A percentile compares a stretch with the other conserved stretches of the same genome.
Evolutionary conservation across 2,797 vertebrate species (phyloP).

Genomic region (Oreonectes daqikongensis): DNA sequence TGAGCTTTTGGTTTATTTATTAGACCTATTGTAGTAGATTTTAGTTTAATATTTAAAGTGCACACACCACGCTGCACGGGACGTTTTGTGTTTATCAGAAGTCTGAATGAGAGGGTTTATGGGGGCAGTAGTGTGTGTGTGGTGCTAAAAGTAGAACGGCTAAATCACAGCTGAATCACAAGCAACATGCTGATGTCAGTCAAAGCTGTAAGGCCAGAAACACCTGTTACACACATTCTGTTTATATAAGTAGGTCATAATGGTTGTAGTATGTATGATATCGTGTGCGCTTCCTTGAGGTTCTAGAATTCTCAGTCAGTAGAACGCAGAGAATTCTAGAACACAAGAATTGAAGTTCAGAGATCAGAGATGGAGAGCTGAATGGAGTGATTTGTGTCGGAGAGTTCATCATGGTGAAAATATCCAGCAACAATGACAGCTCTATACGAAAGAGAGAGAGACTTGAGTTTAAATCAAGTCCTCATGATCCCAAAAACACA

Average conservation of each 20-base stretch:
- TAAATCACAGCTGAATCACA: constrained; percentile 41
- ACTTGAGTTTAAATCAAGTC: constrained; percentile 41
- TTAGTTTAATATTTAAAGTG: background rate
- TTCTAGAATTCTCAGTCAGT: background rate
- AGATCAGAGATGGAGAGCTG: constrained; percentile 15
- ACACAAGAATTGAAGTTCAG: background rate
- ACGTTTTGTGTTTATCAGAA: background rate
- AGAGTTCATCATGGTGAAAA: constrained; percentile 41
- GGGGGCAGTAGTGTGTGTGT: constrained; percentile 17
- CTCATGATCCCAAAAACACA: constrained; percentile 51
- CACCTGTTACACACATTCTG: constrained; percentile 19
- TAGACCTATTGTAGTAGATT: background rate
- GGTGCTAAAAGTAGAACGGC: constrained; percentile 43
- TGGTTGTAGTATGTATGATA: background rate
- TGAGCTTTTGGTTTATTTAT: background rate
- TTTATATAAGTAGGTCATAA: background rate
- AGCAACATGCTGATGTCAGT: constrained; percentile 49
- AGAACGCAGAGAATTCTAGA: background rate
- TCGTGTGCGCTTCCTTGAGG: background rate
- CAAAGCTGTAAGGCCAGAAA: constrained; percentile 35
- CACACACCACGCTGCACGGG: background rate
- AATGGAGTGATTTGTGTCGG: constrained; percentile 29
- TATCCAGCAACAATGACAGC: constrained; percentile 54
- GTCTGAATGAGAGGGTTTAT: constrained; percentile 6
- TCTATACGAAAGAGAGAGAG: constrained; percentile 49